Evolutionary conservation across 2,113 vertebrate species (phyloP).

Genomic region (Columbina picui): DNA sequence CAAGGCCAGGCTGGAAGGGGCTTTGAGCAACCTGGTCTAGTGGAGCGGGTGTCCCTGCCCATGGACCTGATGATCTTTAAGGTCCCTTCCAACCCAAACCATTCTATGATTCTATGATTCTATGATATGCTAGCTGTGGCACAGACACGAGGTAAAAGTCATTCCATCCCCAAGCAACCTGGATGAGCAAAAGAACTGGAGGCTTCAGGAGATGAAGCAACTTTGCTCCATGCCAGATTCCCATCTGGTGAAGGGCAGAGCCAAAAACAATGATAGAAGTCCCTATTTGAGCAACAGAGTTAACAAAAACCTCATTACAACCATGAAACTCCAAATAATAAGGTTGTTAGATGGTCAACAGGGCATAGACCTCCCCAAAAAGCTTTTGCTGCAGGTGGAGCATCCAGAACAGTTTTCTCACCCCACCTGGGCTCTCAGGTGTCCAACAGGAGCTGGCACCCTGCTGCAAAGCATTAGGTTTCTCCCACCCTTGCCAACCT

Average conservation of each 20-base stretch:
- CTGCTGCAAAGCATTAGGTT: not conserved
- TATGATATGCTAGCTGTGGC: not conserved
- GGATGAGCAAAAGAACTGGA: not conserved
- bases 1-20: accelerated
- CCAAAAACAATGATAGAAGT: not conserved
- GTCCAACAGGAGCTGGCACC: not conserved
- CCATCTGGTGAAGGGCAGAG: not conserved
- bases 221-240: not conserved
- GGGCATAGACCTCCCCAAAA: not conserved
- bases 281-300: not conserved
- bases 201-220: not conserved
- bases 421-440: not conserved
- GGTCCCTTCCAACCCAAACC: not conserved
- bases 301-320: not conserved
- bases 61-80: not conserved
- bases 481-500: accelerated
- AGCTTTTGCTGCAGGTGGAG: not conserved
- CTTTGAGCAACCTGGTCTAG: not conserved
- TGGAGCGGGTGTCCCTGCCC: not conserved
- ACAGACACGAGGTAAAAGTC: not conserved
- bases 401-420: not conserved
- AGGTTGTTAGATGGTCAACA: not conserved
- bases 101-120: not conserved
- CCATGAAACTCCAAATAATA: not conserved
- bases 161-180: not conserved